Percentiles rank a stretch among this genome's conserved stretches.
These are phyloP conservation scores for Gisinianus flammeolus DNA, from an alignment of 2,888 invertebrate genomes.

Conservation along the genomic window DNA sequence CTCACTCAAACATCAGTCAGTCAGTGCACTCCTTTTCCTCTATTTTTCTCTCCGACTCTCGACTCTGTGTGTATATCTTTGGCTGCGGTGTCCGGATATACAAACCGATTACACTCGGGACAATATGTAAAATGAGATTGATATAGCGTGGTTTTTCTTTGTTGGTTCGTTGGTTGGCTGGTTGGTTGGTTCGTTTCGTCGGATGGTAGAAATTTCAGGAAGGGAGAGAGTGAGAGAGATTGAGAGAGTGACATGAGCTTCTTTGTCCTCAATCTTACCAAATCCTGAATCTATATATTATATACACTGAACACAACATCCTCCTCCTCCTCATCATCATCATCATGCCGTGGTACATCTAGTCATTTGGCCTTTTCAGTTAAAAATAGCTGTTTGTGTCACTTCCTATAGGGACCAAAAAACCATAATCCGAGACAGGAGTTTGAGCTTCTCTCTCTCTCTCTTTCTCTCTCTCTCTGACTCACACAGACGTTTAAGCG, in stretches of 20 bases:
- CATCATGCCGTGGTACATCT: background rate
- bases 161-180: background rate
- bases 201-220: no score
- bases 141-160: background rate
- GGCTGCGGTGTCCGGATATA: no score
- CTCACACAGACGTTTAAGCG: no score
- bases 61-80: no score
- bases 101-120: no score
- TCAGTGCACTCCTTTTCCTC: constrained; percentile 7
- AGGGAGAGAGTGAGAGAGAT: no score
- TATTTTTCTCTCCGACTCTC: no score
- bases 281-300: background rate
- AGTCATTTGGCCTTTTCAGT: constrained; percentile 9
- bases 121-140: background rate
- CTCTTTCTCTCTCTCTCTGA: no score
- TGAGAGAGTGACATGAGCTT: constrained; percentile 2
- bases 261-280: background rate
- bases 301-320: background rate
- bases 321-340: background rate
- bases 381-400: constrained; percentile 20
- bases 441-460: no score
- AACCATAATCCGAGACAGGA: background rate
- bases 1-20: constrained; percentile 21
- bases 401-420: background rate
- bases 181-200: no score